Evolutionary conservation across 2,113 vertebrate species (phyloP).

Genomic region (Alces alces): DNA sequence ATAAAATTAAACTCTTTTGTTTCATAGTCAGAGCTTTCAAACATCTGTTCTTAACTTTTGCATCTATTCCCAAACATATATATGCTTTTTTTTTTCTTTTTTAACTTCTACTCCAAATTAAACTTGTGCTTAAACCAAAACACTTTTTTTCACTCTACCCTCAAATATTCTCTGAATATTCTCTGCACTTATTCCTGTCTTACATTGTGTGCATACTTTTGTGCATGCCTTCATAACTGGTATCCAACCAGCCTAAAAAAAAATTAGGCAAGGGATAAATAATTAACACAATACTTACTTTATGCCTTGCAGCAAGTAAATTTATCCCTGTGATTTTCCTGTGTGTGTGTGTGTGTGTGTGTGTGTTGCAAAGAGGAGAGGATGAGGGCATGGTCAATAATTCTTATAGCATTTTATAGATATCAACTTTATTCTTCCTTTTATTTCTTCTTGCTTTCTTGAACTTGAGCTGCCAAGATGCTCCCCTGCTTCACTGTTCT

Average conservation of each 20-base stretch:
- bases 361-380: neutral
- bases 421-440: neutral
- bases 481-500: neutral
- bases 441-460: neutral
- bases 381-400: fast-evolving
- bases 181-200: neutral
- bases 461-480: neutral
- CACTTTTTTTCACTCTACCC: neutral
- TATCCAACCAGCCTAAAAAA: neutral
- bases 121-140: neutral
- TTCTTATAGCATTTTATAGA: neutral
- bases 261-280: neutral
- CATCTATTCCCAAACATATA: neutral
- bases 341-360: neutral
- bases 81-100: neutral
- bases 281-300: neutral
- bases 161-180: neutral
- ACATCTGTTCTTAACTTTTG: slow-evolving; percentile 1
- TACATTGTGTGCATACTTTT: neutral
- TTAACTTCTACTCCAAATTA: neutral
- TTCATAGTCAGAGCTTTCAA: neutral
- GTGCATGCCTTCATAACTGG: neutral
- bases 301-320: neutral
- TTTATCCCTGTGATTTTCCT: neutral
- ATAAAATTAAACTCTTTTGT: slow-evolving; percentile 6